Evolutionary conservation across 1,140 invertebrate genomes (phyloP).

Genomic region (Caenorhabditis latens): DNA sequence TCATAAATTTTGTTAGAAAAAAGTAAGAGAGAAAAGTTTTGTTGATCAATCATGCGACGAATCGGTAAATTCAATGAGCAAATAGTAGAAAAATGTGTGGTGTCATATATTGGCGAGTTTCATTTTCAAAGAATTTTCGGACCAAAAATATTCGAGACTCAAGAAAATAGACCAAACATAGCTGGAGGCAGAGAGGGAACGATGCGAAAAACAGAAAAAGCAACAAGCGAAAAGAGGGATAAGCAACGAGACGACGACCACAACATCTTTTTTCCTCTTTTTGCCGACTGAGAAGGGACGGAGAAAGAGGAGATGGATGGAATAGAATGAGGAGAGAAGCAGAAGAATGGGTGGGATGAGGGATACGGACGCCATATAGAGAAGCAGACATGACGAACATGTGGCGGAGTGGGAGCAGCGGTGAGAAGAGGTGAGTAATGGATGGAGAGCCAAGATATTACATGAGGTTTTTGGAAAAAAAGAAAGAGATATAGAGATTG

Average conservation of each 20-base stretch:
- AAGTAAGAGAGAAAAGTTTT: neutral
- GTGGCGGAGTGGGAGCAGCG: conserved; percentile 21
- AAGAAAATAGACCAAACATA: neutral
- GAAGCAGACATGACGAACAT: conserved; percentile 27
- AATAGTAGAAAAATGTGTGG: conserved; percentile 7
- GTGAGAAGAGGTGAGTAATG: conserved; percentile 21
- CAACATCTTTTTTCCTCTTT: conserved; percentile 51
- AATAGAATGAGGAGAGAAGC: neutral
- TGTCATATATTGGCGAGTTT: neutral
- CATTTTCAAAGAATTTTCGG: too few species aligned
- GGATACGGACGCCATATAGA: conserved; percentile 43
- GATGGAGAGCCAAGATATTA: conserved; percentile 15
- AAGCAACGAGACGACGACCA: conserved; percentile 40
- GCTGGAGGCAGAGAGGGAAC: neutral
- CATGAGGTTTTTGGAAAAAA: conserved; percentile 27
- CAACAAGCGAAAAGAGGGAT: conserved; percentile 37
- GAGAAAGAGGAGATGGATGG: conserved; percentile 25
- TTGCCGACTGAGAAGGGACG: conserved; percentile 31
- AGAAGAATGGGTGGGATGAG: neutral
- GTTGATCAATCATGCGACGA: conserved; percentile 34
- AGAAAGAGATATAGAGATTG: neutral
- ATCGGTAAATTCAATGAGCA: conserved; percentile 36
- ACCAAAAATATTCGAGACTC: neutral
- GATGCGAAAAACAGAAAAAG: conserved; percentile 42
- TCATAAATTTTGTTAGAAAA: conserved; percentile 15